phyloP scores from a whole-genome alignment of 53 echinoderm and acorn worm genomes.

The Glandiceps talaboti region DNA sequence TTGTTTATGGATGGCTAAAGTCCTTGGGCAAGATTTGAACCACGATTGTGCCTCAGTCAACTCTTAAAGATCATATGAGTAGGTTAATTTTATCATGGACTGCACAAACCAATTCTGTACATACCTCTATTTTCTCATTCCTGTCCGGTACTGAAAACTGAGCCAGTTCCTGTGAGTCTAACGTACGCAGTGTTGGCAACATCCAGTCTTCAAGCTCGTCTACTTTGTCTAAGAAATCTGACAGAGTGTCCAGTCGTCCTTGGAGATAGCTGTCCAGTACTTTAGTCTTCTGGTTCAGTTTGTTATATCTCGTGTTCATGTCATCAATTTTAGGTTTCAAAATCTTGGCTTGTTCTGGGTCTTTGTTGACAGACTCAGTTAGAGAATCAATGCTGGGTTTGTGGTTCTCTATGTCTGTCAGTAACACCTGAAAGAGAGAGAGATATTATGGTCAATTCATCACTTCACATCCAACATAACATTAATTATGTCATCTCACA shows the following conservation, averaged over 20 bases:
- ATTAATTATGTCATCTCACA: no score
- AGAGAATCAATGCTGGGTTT: not conserved
- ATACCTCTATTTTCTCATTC: not conserved
- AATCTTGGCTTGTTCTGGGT: constrained; percentile 33
- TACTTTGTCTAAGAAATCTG: constrained; percentile 61
- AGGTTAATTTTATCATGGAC: no score
- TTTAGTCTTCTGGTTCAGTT: not conserved
- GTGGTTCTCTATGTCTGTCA: not conserved
- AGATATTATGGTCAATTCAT: no score
- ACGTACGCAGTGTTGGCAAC: constrained; percentile 52
- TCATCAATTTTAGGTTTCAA: not conserved
- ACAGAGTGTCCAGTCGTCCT: constrained; percentile 60
- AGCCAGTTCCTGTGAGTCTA: constrained; percentile 80
- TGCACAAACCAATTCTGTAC: no score
- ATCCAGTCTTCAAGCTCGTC: constrained; percentile 93
- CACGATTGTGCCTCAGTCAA: no score
- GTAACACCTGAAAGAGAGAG: not conserved
- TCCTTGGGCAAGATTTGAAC: no score
- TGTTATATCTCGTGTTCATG: not conserved
- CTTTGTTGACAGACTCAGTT: constrained; percentile 4
- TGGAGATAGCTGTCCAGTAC: constrained; percentile 61
- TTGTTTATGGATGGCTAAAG: no score
- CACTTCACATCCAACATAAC: no score
- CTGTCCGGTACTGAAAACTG: constrained; percentile 49
- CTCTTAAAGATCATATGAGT: no score